These are phyloP conservation scores for Gallinago solitaria DNA, from an alignment of 2,797 vertebrate species.

Conservation along the genomic window DNA sequence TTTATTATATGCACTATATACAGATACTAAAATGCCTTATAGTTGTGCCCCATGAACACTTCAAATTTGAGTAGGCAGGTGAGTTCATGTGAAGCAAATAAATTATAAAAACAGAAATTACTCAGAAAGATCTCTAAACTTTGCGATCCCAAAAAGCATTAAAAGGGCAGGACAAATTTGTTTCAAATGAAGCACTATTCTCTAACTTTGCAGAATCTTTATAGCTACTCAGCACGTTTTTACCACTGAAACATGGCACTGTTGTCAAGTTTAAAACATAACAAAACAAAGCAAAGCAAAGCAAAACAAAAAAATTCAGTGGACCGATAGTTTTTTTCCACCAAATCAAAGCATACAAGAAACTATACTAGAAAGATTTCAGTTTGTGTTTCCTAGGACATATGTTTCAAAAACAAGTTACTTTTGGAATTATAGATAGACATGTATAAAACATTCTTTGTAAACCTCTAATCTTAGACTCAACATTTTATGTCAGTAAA, in stretches of 20 bases:
- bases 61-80: constrained; percentile 74
- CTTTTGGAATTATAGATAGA: constrained; percentile 68
- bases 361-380: constrained; percentile 60
- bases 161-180: constrained; percentile 54
- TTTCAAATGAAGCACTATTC: constrained; percentile 67
- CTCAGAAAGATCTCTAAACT: constrained; percentile 69
- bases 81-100: constrained; percentile 77
- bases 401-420: constrained; percentile 62
- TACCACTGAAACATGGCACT: constrained; percentile 64
- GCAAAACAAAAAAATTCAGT: not conserved
- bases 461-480: constrained; percentile 76
- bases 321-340: constrained; percentile 43
- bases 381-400: constrained; percentile 64
- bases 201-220: constrained; percentile 46
- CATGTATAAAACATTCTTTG: constrained; percentile 76
- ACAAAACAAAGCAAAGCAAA: not conserved
- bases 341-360: constrained; percentile 58
- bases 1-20: constrained; percentile 87
- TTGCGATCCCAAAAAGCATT: constrained; percentile 44
- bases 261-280: constrained; percentile 66
- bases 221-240: constrained; percentile 60
- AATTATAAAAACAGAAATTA: constrained; percentile 78
- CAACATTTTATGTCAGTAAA: constrained; percentile 65
- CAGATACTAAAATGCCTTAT: constrained; percentile 83
- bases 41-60: constrained; percentile 76